Conservation (phyloP, 2,888 invertebrate species). For the Phyllotreta striolata region DNA sequence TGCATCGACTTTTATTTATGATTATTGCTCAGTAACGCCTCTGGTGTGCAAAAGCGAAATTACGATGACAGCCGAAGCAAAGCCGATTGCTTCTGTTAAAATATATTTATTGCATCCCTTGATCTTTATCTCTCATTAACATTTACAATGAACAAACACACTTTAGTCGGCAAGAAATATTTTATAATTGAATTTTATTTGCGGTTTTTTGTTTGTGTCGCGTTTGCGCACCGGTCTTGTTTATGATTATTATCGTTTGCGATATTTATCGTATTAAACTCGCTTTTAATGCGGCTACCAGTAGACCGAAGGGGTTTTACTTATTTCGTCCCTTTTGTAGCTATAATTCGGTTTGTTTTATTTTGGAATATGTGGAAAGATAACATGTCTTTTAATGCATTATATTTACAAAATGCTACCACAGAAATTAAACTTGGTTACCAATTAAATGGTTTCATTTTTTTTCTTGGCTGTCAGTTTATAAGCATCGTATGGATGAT, state of each 20-base stretch:
- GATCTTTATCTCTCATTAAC: conserved; percentile 36
- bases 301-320: too few species aligned
- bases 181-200: conserved; percentile 33
- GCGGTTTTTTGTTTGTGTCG: conserved; percentile 29
- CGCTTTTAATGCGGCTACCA: too few species aligned
- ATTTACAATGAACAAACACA: conserved; percentile 29
- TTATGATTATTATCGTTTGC: conserved; percentile 25
- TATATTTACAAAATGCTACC: too few species aligned
- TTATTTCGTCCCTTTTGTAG: too few species aligned
- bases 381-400: too few species aligned
- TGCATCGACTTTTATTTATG: conserved; percentile 9
- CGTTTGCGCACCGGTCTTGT: conserved; percentile 18
- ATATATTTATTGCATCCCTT: conserved; percentile 37
- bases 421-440: too few species aligned
- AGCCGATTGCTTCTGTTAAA: conserved; percentile 32
- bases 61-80: conserved; percentile 28
- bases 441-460: too few species aligned
- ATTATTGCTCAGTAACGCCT: conserved; percentile 20
- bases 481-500: not conserved
- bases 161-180: conserved; percentile 25
- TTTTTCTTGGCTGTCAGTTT: not conserved
- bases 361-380: too few species aligned
- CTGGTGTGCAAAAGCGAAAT: conserved; percentile 20
- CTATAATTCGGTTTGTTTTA: too few species aligned
- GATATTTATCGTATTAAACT: not conserved